Base-by-base conservation (phyloP, 2,888 invertebrate species). In the Apeira syringaria region DNA sequence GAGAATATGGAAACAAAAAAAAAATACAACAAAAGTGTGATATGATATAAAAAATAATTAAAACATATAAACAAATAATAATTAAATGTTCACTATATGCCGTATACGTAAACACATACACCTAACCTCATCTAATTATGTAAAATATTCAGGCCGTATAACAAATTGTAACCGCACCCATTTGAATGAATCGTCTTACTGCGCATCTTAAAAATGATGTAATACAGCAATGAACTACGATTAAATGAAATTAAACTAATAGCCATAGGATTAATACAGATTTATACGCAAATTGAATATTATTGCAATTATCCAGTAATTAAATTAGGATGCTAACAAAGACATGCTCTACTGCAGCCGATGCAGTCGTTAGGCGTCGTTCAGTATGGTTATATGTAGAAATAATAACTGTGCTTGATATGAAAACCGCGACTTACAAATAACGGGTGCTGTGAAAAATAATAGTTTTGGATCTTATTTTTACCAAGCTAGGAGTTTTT, bases 161-260 rank as follows among this genome's bases (percentile, higher is more conserved):
- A n/a, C n/a, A n/a, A n/a, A n/a, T n/a, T n/a, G 15, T 20, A 6
- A 20, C 20, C 7, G 7, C 20, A 7, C 20, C 5, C 20, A 20
- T 5, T 7, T 20, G 7, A 20, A 20, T 6, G 2, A 20, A 20
- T 1, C 20, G 7, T 7, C 7, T 7, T 2, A 20, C 5, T 7
- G 7, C 20, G 20, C 20, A 7, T 20, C 20, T 15, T 15, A 15
- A 3, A 15, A 4, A 20, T 20, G 2, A 5, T 20, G 5, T 3
- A 20, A 7, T 20, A 8, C 28, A 27, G 4, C 12, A 35, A 15
- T 11, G 2, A 11, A 8, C 25, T 30, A 22, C 35, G 20, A 42
- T 35, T 35, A 43, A 30, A 25, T 5, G 18, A 25, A 41, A 25
- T 35, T 30, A 30, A 30, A 29, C 11, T 29, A 41, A 35, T 41